Evolutionary conservation across 2,113 vertebrate species (phyloP), one percentile per base, ranked within the genome.

Genomic region (Lipophrys pholis): DNA sequence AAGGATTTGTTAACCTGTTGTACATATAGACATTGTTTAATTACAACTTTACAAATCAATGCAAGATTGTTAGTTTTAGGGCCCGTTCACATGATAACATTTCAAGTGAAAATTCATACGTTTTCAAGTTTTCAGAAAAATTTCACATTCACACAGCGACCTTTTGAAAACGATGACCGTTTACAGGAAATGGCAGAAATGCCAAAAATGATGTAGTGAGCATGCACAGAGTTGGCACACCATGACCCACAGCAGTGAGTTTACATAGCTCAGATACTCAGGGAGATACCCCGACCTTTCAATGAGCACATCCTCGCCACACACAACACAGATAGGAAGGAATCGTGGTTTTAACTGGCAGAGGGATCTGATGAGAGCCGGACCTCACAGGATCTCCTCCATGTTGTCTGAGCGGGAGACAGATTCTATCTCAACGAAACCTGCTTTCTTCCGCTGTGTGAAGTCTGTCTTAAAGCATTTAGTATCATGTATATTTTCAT

Each of bases 231-330:
- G 62, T 54, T 80, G 73, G 88, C 90, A 46, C 42, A 21, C 83
- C 83, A 76, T 66, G 72, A 77, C 89, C 83, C 88, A 75, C 82
- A 90, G 86, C 30, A 21, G 66, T 85, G 85, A 94, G 93, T 93
- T 94, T 94, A 93, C 90, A 93, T 88, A 93, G 86, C 87, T 90
- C 80, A 91, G 87, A 92, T 92, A 66, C 49, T 76, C 76, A 50
- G 55, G 49, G 67, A 89, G 91, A 90, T 91, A 88, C 62, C 73
- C 30, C 59, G 46, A 48, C 52, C 71, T 76, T 71, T 82, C 58
- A 8, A 59, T 71, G 56, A 62, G 74, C 56, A 69, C 71, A 80
- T 80, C 70, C 45, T 61, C 69, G 61, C 85, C 82, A 74, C 38
- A 63, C 74, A 74, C 62, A 78, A 71, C 80, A 59, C 78, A 82